A percentile compares a stretch with the other conserved stretches of the same genome.
phyloP scores from a whole-genome alignment of 2,888 invertebrate genomes.

The Drosophila leonis region DNA sequence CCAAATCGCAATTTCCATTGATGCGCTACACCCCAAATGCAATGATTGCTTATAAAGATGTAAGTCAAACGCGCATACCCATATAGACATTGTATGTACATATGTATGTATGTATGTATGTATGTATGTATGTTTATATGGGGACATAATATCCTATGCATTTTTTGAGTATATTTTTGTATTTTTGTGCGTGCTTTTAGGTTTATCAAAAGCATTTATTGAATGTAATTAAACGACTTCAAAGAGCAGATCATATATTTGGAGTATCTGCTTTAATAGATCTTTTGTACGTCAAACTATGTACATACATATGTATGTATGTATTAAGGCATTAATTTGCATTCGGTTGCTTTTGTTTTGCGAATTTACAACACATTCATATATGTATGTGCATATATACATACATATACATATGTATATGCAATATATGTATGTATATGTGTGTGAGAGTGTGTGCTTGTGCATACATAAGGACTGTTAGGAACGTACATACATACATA shows the following conservation, averaged over 20 bases:
- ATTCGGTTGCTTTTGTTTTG: not conserved
- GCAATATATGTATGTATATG: not conserved
- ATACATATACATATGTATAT: not conserved
- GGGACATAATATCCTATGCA: too few relatives aligned
- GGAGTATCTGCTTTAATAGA: not conserved
- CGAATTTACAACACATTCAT: not conserved
- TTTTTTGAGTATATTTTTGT: not conserved
- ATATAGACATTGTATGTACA: not conserved
- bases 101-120: not conserved
- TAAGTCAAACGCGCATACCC: slow-evolving; percentile 66
- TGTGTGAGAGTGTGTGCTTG: not conserved
- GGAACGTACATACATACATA: too few relatives aligned
- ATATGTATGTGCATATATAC: not conserved
- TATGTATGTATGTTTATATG: not conserved
- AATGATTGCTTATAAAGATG: slow-evolving; percentile 46
- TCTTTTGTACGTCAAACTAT: not conserved
- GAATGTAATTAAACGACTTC: not conserved
- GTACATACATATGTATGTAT: too few relatives aligned
- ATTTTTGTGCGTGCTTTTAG: not conserved
- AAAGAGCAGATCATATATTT: not conserved
- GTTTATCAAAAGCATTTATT: slow-evolving; percentile 11
- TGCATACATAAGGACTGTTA: not conserved
- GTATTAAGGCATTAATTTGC: not conserved
- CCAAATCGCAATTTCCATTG: slow-evolving; percentile 1
- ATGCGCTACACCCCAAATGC: slow-evolving; percentile 6